Conservation (phyloP, 2,888 invertebrate species). For the Cabera pusaria region DNA sequence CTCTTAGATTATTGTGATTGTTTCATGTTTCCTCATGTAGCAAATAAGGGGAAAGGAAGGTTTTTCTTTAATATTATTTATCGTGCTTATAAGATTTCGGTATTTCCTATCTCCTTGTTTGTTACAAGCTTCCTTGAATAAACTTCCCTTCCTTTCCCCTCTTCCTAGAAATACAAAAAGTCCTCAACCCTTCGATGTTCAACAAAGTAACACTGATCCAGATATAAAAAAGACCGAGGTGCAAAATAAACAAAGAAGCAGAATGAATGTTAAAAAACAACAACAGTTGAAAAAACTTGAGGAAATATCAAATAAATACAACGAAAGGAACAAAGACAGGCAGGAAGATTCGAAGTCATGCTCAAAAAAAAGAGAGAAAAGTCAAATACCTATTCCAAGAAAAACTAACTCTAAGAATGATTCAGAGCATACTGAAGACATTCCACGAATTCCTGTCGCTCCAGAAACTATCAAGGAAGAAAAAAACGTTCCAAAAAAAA, state of each 20-base stretch:
- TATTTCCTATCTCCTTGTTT: conserved; percentile 81
- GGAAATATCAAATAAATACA: conserved; percentile 63
- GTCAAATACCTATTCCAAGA: conserved; percentile 60
- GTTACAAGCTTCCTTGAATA: conserved; percentile 40
- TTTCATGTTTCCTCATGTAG: conserved; percentile 33
- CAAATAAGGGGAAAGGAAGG: conserved; percentile 83
- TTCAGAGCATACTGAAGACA: conserved; percentile 22
- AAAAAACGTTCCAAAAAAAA: conserved; percentile 1
- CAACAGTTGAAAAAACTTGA: conserved; percentile 70
- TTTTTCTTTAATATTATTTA: conserved; percentile 32
- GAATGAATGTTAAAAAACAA: conserved; percentile 55
- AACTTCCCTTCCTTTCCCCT: conserved; percentile 75
- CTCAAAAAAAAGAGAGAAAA: conserved; percentile 44
- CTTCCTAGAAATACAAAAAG: conserved; percentile 63
- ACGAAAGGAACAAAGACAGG: conserved; percentile 47
- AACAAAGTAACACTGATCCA: conserved; percentile 57
- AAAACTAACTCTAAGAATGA: conserved; percentile 34
- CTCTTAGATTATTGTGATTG: neutral
- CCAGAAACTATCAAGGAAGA: conserved; percentile 12
- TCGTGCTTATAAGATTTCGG: conserved; percentile 14
- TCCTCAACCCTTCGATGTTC: conserved; percentile 45
- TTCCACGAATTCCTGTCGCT: conserved; percentile 5
- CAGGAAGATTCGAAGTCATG: conserved; percentile 34
- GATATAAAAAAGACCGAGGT: conserved; percentile 46
- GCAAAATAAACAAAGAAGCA: conserved; percentile 49